These are phyloP conservation scores for Holothuria scabra DNA, from an alignment of 53 echinoderm and acorn worm species.

Conservation along the genomic window DNA sequence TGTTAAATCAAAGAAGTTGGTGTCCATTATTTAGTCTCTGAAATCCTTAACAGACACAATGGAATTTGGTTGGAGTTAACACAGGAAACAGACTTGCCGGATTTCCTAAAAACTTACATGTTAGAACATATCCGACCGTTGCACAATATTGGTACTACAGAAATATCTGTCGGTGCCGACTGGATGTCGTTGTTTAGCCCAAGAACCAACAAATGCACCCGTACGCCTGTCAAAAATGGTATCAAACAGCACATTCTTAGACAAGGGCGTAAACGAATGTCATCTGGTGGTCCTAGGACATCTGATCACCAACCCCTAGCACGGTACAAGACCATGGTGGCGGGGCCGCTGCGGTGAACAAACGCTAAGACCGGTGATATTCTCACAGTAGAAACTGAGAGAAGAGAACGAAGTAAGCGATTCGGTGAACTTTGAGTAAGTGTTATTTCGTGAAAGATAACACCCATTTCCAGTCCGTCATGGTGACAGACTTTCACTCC, in stretches of 20 bases:
- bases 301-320: slow-evolving; percentile 78
- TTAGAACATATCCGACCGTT: too few relatives aligned
- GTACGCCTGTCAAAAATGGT: slow-evolving; percentile 42
- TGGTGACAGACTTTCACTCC: slow-evolving; percentile 17
- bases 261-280: neutral
- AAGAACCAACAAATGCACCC: slow-evolving; percentile 36
- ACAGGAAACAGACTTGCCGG: too few relatives aligned
- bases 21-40: too few relatives aligned
- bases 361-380: slow-evolving; percentile 23
- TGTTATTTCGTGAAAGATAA: slow-evolving; percentile 63
- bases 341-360: slow-evolving; percentile 80
- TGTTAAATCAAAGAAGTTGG: too few relatives aligned
- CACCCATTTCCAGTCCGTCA: slow-evolving; percentile 75
- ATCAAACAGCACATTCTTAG: neutral
- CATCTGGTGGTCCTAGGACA: slow-evolving; percentile 26
- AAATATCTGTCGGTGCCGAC: too few relatives aligned
- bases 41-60: too few relatives aligned
- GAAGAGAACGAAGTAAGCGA: slow-evolving; percentile 61
- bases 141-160: too few relatives aligned
- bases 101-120: too few relatives aligned
- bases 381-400: slow-evolving; percentile 10
- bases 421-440: too few relatives aligned
- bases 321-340: slow-evolving; percentile 70
- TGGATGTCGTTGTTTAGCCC: slow-evolving; percentile 22
- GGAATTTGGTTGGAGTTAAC: too few relatives aligned